A percentile compares a stretch with the other conserved stretches of the same genome.
These are phyloP conservation scores for Pelusios castaneus DNA, from an alignment of 2,113 vertebrate species.

Conservation along the genomic window DNA sequence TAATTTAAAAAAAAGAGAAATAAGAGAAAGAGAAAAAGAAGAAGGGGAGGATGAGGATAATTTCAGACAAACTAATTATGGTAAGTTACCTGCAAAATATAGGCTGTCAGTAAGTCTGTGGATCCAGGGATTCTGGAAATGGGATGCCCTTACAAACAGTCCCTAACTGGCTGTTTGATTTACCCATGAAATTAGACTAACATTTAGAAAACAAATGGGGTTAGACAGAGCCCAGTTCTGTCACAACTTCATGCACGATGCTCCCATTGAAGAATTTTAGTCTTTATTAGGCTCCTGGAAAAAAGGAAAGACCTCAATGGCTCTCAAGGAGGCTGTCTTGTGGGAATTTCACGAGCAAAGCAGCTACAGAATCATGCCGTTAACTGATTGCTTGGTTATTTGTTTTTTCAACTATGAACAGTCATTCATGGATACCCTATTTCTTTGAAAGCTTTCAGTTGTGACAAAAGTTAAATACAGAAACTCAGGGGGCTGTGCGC, in stretches of 20 bases:
- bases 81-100: neutral
- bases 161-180: neutral
- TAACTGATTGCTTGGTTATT: neutral
- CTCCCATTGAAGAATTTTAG: neutral
- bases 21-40: slow-evolving; percentile 4
- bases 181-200: rapidly evolving
- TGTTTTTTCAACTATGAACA: slow-evolving; percentile 6
- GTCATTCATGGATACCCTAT: neutral
- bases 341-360: rapidly evolving
- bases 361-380: neutral
- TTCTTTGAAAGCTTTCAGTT: slow-evolving; percentile 39
- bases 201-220: neutral
- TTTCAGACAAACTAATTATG: neutral
- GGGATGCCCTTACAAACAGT: neutral
- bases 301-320: neutral
- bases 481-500: neutral
- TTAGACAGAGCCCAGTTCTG: neutral
- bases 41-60: neutral
- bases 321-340: neutral
- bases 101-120: neutral
- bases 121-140: neutral
- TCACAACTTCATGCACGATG: neutral
- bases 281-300: neutral
- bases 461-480: neutral
- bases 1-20: neutral